These are phyloP conservation scores for Campylomormyrus numenius DNA, from an alignment of 2,113 vertebrate genomes.

Conservation along the genomic window DNA sequence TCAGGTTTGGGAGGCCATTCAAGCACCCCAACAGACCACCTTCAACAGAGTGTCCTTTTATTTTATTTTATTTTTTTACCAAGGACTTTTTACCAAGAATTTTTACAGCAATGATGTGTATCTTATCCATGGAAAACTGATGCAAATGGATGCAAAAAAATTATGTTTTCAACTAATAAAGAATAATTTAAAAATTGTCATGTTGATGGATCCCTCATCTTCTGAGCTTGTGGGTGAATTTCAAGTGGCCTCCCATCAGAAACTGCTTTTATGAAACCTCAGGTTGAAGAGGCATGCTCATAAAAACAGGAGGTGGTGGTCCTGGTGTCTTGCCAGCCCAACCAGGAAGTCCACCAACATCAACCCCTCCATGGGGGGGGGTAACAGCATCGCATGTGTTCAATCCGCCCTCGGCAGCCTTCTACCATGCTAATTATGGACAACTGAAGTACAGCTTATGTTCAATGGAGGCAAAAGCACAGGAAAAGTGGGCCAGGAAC, in stretches of 20 bases:
- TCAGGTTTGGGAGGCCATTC: constrained; percentile 15
- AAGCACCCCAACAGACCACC: not conserved
- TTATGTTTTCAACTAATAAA: not conserved
- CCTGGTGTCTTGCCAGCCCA: not conserved
- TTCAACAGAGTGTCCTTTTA: not conserved
- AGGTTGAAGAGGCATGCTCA: not conserved
- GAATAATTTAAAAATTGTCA: not conserved
- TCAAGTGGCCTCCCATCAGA: not conserved
- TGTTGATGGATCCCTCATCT: not conserved
- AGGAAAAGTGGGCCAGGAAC: not conserved
- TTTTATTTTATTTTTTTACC: not conserved
- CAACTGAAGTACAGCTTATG: constrained; percentile 2
- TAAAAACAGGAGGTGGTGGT: not conserved
- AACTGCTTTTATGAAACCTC: not conserved
- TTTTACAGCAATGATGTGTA: not conserved
- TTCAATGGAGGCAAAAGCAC: constrained; percentile 12
- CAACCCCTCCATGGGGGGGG: not conserved
- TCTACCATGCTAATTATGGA: not conserved
- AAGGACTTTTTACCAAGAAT: not conserved
- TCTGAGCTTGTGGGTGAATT: not conserved
- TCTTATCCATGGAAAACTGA: not conserved
- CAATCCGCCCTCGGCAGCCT: not conserved
- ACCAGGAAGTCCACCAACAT: not conserved
- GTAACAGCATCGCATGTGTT: not conserved
- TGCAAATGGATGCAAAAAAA: not conserved